Conservation (phyloP, 2,113 vertebrate species). For the Strix uralensis region DNA sequence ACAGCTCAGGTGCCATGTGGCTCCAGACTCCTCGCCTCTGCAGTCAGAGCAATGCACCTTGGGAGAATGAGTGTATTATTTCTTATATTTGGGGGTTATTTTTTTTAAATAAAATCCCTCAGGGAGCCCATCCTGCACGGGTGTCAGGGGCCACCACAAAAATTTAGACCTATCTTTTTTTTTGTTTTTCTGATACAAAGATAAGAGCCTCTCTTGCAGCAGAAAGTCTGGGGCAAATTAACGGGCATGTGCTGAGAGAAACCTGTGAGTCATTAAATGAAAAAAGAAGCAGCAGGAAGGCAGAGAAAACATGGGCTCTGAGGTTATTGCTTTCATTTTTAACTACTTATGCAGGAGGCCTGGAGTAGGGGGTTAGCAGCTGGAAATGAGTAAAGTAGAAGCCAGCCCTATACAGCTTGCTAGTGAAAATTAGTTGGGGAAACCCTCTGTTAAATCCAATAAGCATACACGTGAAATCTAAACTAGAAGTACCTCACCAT, state of each 20-base stretch:
- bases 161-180: not conserved
- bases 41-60: fast-evolving
- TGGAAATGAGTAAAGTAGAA: not conserved
- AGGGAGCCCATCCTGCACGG: not conserved
- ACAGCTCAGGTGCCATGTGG: not conserved
- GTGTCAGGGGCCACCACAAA: not conserved
- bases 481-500: not conserved
- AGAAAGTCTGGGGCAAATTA: not conserved
- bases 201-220: not conserved
- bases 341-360: not conserved
- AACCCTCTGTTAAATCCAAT: not conserved
- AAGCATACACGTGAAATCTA: not conserved
- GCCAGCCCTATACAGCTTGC: not conserved
- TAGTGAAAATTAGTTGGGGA: not conserved
- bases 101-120: not conserved
- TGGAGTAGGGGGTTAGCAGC: not conserved
- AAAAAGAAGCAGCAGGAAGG: not conserved
- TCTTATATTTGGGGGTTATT: not conserved
- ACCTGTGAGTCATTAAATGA: not conserved
- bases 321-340: not conserved
- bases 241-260: not conserved
- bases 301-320: not conserved
- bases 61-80: fast-evolving
- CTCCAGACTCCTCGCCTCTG: fast-evolving
- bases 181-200: not conserved